A percentile compares a stretch with the other conserved stretches of the same genome.
Conservation (phyloP, 2,888 invertebrate species). For the Metacarcinus magister region DNA sequence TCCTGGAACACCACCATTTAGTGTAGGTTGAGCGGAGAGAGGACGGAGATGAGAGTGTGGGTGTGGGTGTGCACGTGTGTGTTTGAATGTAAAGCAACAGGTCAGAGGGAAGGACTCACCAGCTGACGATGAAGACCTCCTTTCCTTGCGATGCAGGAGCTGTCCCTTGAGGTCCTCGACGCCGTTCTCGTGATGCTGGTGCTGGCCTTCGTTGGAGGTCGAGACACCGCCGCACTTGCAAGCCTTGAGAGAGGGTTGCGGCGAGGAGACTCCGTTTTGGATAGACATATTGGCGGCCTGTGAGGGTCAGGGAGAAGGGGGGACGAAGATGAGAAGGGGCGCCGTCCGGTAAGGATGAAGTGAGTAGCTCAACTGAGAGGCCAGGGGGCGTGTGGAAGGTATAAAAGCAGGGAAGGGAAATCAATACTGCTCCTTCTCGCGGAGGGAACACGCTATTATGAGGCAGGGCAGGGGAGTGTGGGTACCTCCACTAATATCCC, state of each 20-base stretch:
- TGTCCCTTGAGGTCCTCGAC: conserved; percentile 63
- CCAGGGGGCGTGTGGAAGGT: not conserved
- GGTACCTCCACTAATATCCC: not conserved
- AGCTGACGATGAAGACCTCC: conserved; percentile 68
- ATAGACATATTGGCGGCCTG: conserved; percentile 61
- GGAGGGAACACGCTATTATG: not conserved
- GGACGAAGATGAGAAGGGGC: not conserved
- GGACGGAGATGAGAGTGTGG: not conserved
- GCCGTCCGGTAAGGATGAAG: not conserved
- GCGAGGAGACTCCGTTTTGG: conserved; percentile 9
- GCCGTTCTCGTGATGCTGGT: not conserved
- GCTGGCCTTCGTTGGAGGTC: not conserved
- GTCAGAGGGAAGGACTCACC: conserved; percentile 59
- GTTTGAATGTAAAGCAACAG: not conserved
- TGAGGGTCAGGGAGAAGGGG: not conserved
- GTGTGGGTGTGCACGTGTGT: not conserved
- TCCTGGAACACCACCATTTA: not conserved
- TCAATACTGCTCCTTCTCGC: not conserved
- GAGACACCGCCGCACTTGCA: not conserved
- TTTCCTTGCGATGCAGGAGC: conserved; percentile 51
- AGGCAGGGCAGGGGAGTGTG: not conserved
- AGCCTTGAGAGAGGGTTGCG: not conserved
- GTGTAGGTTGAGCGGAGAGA: not conserved
- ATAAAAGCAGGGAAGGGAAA: conserved; percentile 1
- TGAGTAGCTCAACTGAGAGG: not conserved